A percentile compares a stretch with the other conserved stretches of the same genome.
Conservation (phyloP, 2,797 vertebrate species). For the Taenioides sp. region DNA sequence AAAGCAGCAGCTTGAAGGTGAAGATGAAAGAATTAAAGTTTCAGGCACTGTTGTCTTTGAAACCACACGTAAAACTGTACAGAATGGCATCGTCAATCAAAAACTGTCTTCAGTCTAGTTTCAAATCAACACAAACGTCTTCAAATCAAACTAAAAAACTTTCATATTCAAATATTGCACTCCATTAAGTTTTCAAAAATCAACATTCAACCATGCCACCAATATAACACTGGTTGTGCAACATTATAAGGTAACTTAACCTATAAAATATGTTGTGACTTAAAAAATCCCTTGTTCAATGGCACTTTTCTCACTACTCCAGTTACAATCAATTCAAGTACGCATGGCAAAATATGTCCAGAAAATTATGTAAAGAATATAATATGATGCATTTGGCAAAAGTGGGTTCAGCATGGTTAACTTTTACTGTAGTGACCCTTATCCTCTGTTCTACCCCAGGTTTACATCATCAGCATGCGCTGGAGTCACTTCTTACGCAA, state of each 20-base stretch:
- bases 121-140: constrained; percentile 31
- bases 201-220: constrained; percentile 52
- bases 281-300: constrained; percentile 51
- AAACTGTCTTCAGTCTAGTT: constrained; percentile 14
- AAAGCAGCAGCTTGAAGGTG: constrained; percentile 46
- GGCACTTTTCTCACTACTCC: constrained; percentile 68
- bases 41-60: constrained; percentile 46
- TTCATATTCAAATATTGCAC: constrained; percentile 52
- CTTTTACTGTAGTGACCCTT: not conserved
- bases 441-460: not conserved
- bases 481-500: not conserved
- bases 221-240: constrained; percentile 67
- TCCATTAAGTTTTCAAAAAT: constrained; percentile 36
- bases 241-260: constrained; percentile 58
- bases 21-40: constrained; percentile 31
- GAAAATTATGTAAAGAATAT: constrained; percentile 30
- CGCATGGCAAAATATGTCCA: constrained; percentile 54
- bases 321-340: constrained; percentile 53
- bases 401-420: not conserved
- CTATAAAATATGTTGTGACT: constrained; percentile 30
- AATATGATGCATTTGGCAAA: constrained; percentile 9
- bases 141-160: constrained; percentile 33
- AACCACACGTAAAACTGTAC: constrained; percentile 31
- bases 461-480: constrained; percentile 5
- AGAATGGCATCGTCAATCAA: constrained; percentile 58